Conservation (phyloP, 1,140 invertebrate species). For the Drosophila tsacasi region DNA sequence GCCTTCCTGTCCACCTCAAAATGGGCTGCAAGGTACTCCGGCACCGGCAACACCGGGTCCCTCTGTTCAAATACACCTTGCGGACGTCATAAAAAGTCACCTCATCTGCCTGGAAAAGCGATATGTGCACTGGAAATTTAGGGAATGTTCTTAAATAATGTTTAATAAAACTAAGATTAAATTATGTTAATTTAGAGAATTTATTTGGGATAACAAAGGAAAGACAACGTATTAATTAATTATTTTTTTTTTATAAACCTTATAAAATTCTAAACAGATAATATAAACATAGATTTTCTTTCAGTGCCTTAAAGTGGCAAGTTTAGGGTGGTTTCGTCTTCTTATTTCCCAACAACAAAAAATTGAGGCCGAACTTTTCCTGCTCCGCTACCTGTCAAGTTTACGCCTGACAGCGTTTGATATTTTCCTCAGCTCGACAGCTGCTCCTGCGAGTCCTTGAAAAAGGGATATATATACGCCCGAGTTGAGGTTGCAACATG, state of each 20-base stretch:
- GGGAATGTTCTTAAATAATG: no score
- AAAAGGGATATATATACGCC: constrained; percentile 65
- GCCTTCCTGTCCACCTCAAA: constrained; percentile 41
- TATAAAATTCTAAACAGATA: not conserved
- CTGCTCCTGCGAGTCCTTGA: constrained; percentile 64
- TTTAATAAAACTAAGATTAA: not conserved
- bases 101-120: constrained; percentile 72
- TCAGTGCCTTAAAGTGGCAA: constrained; percentile 48
- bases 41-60: constrained; percentile 18
- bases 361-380: constrained; percentile 59
- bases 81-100: constrained; percentile 31
- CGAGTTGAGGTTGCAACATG: constrained; percentile 51
- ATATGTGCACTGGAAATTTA: constrained; percentile 20
- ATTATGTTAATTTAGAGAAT: not conserved
- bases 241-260: no score
- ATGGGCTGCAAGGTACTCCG: constrained; percentile 34
- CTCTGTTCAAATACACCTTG: constrained; percentile 80
- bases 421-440: constrained; percentile 59
- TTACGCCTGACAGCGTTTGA: constrained; percentile 73
- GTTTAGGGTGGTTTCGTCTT: constrained; percentile 46
- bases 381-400: constrained; percentile 71
- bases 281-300: not conserved
- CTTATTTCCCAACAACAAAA: not conserved
- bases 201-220: not conserved
- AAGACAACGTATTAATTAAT: not conserved